Base-by-base conservation (phyloP, 2,888 invertebrate species). In the Sturmia bella region DNA sequence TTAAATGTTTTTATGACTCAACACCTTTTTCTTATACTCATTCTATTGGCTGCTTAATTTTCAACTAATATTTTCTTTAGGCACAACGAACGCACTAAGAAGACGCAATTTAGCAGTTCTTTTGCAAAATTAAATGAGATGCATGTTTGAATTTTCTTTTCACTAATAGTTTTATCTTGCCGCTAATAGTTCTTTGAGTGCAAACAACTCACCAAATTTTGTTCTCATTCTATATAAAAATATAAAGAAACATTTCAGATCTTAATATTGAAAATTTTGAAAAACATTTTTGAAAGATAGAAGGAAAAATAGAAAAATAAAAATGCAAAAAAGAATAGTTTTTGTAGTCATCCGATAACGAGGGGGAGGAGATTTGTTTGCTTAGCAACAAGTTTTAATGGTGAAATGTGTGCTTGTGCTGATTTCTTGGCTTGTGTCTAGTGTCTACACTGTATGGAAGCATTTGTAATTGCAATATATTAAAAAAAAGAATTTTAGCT, bases 151-250 rank as follows among this genome's bases (percentile, higher is more conserved):
- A 4, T 64, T 57, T 37, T 6, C 43, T n/a, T 39, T 17, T 6
- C 32, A 63, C 50, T 41, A 61, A n/a, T 19, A 19, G 6, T 24
- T 37, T 21, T 37, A 24, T 19, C 59, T 66, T 69, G 19, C 3
- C 27, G 11, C 21, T 63, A 59, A 59, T 68, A n/a, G 48, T 37
- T 52, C 68, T 52, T 24, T 43, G 27, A 52, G 39, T 52, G 52
- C 17, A 68, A 56, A 76, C 84, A 84, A 88, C 88, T 88, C 88
- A 88, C 88, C 88, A 85, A 85, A 86, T 83, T 86, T 85, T 66
- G 77, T 66, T 84, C 85, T 86, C 83, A 86, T 84, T 85, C 85
- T 87, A 85, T 85, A 85, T 80, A 88, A 84, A 63, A 87, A 86
- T 85, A 86, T 83, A 82, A 88, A 81, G 85, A 87, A 83, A 85